These are phyloP conservation scores for Lycopodina hypogea DNA, from an alignment of 37 sponge, comb jelly and placozoan species.

Conservation along the genomic window DNA sequence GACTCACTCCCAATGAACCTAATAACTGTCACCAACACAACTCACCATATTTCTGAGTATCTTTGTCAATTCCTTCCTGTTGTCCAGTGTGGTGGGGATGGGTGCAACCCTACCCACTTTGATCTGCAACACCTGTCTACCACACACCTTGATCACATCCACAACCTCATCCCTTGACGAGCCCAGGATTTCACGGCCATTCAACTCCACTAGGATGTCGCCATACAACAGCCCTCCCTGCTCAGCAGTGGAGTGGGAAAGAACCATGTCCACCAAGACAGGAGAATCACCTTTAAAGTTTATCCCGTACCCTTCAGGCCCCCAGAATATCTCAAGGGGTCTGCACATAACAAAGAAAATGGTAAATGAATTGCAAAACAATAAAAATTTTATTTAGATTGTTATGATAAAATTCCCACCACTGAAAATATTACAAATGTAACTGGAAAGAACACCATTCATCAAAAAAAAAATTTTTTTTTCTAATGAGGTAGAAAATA, in stretches of 20 bases:
- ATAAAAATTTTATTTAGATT: neutral
- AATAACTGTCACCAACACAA: too few species aligned
- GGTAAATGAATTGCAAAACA: neutral
- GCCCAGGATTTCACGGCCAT: slow-evolving; percentile 26
- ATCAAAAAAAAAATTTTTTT: too few species aligned
- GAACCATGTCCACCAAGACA: slow-evolving; percentile 23
- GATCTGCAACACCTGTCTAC: slow-evolving; percentile 24
- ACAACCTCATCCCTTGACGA: slow-evolving; percentile 5
- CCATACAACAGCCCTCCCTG: slow-evolving; percentile 39
- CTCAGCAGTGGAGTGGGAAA: slow-evolving; percentile 35
- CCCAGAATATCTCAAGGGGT: neutral
- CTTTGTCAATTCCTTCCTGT: slow-evolving; percentile 28
- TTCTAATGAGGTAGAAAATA: too few species aligned
- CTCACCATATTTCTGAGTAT: slow-evolving; percentile 39
- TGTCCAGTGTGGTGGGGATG: slow-evolving; percentile 31
- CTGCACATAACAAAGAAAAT: too few species aligned
- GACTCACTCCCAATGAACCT: too few species aligned
- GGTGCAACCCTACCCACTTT: slow-evolving; percentile 46
- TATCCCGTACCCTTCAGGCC: slow-evolving; percentile 26
- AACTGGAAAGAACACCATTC: too few species aligned
- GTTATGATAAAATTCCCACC: too few species aligned
- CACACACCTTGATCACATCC: slow-evolving; percentile 20
- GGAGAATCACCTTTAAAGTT: slow-evolving; percentile 32
- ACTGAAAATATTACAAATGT: too few species aligned
- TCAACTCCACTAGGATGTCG: slow-evolving; percentile 51